Conservation (phyloP, 2,888 invertebrate genomes). For the Andrena fulva region DNA sequence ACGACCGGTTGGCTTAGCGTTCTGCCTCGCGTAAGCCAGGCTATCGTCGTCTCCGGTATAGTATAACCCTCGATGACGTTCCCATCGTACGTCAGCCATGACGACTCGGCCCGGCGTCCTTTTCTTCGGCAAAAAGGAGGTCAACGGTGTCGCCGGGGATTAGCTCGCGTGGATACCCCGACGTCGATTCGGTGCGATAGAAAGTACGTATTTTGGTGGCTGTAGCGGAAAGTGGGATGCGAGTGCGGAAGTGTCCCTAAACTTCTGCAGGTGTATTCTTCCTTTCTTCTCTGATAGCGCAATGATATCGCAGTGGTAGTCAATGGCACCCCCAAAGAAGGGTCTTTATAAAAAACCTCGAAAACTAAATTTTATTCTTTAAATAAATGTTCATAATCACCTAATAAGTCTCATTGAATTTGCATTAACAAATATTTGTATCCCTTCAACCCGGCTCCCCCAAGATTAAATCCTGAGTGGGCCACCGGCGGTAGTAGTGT, state of each 20-base stretch:
- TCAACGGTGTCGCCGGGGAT: conserved; percentile 28
- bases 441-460: no score
- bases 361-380: no score
- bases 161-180: conserved; percentile 2
- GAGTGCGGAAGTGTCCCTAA: not conserved
- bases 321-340: no score
- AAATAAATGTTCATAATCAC: no score
- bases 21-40: conserved; percentile 4
- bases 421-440: no score
- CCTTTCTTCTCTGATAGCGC: not conserved
- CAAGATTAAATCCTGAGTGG: no score
- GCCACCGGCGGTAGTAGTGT: no score
- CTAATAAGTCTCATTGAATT: no score
- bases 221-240: not conserved
- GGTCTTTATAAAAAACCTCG: no score
- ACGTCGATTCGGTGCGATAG: not conserved
- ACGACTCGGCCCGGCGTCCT: conserved; percentile 13
- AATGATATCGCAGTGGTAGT: no score
- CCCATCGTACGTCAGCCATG: conserved; percentile 25
- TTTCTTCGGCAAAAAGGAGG: conserved; percentile 22
- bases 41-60: not conserved
- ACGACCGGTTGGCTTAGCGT: conserved; percentile 36
- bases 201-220: conserved; percentile 28
- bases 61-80: conserved; percentile 34
- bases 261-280: not conserved